These are phyloP conservation scores for Zaprionus bogoriensis DNA, from an alignment of 2,888 invertebrate species.

Conservation along the genomic window DNA sequence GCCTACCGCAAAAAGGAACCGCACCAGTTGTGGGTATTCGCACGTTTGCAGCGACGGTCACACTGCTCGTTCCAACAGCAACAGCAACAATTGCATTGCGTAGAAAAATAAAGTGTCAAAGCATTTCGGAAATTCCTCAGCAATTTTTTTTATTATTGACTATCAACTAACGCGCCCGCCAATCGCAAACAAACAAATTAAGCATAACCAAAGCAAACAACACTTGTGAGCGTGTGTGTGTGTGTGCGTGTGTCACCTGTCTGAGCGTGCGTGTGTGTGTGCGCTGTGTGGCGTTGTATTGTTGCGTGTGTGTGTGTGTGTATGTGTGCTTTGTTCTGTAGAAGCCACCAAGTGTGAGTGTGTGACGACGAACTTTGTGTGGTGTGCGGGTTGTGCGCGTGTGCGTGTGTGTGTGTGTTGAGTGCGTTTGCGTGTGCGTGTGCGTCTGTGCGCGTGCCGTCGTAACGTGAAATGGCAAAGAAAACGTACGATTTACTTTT, in stretches of 20 bases:
- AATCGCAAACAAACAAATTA: conserved; percentile 4
- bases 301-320: conserved; percentile 2
- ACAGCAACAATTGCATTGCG: conserved; percentile 69
- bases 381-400: conserved; percentile 37
- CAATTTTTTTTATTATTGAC: conserved; percentile 10
- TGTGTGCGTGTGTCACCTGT: not conserved
- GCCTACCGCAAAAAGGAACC: conserved; percentile 1
- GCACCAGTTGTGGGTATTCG: not conserved
- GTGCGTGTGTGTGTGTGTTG: conserved; percentile 35
- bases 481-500: conserved; percentile 97
- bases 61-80: conserved; percentile 25
- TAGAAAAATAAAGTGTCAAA: conserved; percentile 53
- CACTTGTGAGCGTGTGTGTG: not conserved
- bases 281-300: conserved; percentile 10
- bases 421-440: conserved; percentile 48
- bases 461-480: conserved; percentile 90
- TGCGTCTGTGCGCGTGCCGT: conserved; percentile 55
- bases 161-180: conserved; percentile 19
- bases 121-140: conserved; percentile 9
- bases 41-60: conserved; percentile 20
- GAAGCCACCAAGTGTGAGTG: conserved; percentile 13
- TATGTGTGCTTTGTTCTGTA: conserved; percentile 43
- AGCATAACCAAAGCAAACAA: not conserved
- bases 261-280: conserved; percentile 13
- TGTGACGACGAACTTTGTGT: conserved; percentile 18